These are phyloP conservation scores for Amphipyra tragopoginis DNA, from an alignment of 2,888 invertebrate genomes.

Conservation along the genomic window DNA sequence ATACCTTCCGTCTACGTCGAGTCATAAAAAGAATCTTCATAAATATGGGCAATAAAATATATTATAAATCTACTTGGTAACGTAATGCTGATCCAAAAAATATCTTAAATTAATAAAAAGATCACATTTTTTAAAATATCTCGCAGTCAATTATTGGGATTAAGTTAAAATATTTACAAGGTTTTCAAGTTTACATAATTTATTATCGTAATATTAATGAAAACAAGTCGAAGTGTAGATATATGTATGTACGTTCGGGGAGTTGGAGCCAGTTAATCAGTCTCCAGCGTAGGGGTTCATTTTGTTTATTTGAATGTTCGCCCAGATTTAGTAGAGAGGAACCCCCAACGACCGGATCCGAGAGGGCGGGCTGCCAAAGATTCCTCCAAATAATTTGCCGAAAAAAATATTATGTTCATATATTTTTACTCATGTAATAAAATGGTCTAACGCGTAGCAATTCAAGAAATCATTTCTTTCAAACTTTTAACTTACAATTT, in stretches of 20 bases:
- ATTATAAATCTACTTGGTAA: conserved; percentile 2
- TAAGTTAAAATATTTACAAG: too few species aligned
- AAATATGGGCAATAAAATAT: conserved; percentile 33
- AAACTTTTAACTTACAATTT: too few species aligned
- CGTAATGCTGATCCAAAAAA: conserved; percentile 8
- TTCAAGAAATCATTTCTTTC: background rate
- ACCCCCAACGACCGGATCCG: conserved; percentile 66
- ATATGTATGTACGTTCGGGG: conserved; percentile 22
- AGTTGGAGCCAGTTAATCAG: conserved; percentile 68
- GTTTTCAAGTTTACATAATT: too few species aligned
- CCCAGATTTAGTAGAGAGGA: conserved; percentile 67
- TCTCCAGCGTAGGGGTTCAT: conserved; percentile 60
- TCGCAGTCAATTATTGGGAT: background rate
- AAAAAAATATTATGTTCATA: conserved; percentile 11
- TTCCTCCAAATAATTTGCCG: conserved; percentile 28
- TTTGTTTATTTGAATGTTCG: conserved; percentile 72
- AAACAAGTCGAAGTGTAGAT: background rate
- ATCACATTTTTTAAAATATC: background rate
- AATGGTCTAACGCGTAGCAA: background rate
- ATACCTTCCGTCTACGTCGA: conserved; percentile 66
- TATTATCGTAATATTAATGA: too few species aligned
- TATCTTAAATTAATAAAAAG: conserved; percentile 3
- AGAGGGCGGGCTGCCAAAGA: conserved; percentile 46
- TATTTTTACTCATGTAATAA: conserved; percentile 1
- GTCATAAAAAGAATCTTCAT: conserved; percentile 61